Evolutionary conservation across 2,888 invertebrate genomes (phyloP), one percentile per base, ranked within the genome.

Genomic region (Cataglyphis altisquamis): DNA sequence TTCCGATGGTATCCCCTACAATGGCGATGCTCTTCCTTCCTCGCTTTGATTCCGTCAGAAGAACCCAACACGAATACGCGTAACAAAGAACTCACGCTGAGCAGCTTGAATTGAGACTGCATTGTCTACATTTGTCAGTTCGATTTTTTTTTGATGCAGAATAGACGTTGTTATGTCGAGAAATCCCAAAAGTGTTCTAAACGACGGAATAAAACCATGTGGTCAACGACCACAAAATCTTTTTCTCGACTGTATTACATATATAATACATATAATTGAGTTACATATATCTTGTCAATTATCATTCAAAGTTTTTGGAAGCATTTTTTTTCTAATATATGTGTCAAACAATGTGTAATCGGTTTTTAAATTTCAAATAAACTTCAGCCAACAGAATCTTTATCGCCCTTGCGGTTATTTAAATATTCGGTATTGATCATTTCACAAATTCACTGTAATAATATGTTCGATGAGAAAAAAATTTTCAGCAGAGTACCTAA

Each of bases 1-100:
- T 89, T 89, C 89, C 86, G 83, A 82, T 74, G 64, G 85, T 83
- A 73, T 73, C 70, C 80, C 57, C 57, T 66, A 82, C 83, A 85
- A 87, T 87, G 83, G 83, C 89, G 87, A 84, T 88, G 83, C 82
- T 90, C 87, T 90, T 90, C 87, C 88, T 89, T 87, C 86, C 88
- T 86, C 87, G 77, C 83, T 85, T 90, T 68, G 86, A 88, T 89
- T 85, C 86, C 63, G 81, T 83, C 72, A 84, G 18, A 39, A 82
- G 85, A 48, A 39, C 25, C 62, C 72, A 63, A 66, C 70, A 67
- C 25, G 64, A 81, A 63, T 63, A 75, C 48, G 67, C 81, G 66
- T 86, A 74, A 88, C 86, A 89, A 89, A 88, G 88, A 64, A 73
- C 88, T 85, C 86, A 83, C 64, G 83, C 86, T 57, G 84, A 32